phyloP scores from a whole-genome alignment of 2,113 vertebrate genomes.

The Xenopus borealis region DNA sequence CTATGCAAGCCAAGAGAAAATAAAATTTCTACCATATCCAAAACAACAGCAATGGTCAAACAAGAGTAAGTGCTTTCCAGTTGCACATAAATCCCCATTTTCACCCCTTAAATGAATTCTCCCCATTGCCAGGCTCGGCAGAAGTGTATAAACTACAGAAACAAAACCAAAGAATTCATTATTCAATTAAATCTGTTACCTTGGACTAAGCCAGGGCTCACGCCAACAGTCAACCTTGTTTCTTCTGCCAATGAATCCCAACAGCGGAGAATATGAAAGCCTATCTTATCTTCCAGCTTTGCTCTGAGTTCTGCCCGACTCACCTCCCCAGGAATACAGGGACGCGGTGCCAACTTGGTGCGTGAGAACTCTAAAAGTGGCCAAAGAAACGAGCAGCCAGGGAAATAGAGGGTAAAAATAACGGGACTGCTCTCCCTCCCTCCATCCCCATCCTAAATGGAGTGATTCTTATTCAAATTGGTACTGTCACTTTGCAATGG shows the following conservation, averaged over 20 bases:
- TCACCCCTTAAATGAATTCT: too few species aligned
- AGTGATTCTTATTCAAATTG: conserved; percentile 67
- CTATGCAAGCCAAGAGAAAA: too few species aligned
- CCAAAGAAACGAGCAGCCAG: conserved; percentile 44
- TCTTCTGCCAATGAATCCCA: not conserved
- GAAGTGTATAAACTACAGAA: too few species aligned
- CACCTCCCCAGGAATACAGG: not conserved
- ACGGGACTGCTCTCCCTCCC: conserved; percentile 36
- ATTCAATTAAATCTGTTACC: conserved; percentile 18
- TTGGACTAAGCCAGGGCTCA: not conserved
- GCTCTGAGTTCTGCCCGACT: not conserved
- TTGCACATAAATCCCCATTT: too few species aligned
- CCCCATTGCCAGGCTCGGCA: too few species aligned
- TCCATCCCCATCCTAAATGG: conserved; percentile 43
- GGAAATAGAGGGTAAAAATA: conserved; percentile 50
- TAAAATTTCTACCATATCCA: too few species aligned
- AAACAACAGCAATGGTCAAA: too few species aligned
- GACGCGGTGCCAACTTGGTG: conserved; percentile 26
- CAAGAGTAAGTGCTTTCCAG: too few species aligned
- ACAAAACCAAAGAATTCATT: too few species aligned
- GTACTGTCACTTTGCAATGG: conserved; percentile 47
- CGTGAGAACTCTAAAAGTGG: conserved; percentile 32
- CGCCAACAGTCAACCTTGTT: not conserved
- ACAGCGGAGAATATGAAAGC: not conserved
- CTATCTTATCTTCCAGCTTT: conserved; percentile 22